Conservation (phyloP, 2,113 vertebrate genomes). For the Sapayoa aenigma region DNA sequence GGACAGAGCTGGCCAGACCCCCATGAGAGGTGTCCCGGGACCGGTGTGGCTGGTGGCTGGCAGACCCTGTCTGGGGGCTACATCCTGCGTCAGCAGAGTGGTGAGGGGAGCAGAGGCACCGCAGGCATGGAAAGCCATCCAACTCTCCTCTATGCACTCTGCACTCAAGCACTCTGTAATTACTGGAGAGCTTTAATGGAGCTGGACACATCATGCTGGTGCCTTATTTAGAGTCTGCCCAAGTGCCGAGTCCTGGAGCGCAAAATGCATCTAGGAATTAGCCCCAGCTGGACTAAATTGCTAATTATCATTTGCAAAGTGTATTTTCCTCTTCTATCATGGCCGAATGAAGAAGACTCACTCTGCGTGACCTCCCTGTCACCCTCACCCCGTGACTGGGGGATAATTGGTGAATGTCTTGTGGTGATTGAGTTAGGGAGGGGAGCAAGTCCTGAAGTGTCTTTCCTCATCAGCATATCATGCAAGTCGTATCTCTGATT, state of each 20-base stretch:
- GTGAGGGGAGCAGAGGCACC: background rate
- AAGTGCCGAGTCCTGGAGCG: background rate
- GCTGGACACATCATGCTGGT: background rate
- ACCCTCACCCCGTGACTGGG: background rate
- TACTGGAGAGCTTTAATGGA: background rate
- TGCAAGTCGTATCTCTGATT: background rate
- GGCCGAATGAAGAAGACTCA: background rate
- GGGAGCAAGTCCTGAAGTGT: background rate
- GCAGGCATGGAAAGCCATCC: background rate
- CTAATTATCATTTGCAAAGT: constrained; percentile 37
- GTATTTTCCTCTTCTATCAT: background rate
- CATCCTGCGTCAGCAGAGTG: background rate
- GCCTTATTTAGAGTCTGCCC: constrained; percentile 18
- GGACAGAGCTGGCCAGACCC: background rate
- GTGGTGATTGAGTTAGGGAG: background rate
- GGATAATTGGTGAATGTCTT: background rate
- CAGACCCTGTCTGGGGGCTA: background rate
- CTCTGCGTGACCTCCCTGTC: background rate
- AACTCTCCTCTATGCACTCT: background rate
- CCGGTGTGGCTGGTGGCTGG: fast-evolving
- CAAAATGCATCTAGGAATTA: constrained; percentile 12
- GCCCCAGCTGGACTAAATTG: constrained; percentile 35
- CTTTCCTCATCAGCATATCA: background rate
- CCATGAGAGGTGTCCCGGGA: fast-evolving
- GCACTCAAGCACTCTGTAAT: background rate